Evolutionary conservation across 2,113 vertebrate genomes (phyloP).

Genomic region (Azemiops feae): DNA sequence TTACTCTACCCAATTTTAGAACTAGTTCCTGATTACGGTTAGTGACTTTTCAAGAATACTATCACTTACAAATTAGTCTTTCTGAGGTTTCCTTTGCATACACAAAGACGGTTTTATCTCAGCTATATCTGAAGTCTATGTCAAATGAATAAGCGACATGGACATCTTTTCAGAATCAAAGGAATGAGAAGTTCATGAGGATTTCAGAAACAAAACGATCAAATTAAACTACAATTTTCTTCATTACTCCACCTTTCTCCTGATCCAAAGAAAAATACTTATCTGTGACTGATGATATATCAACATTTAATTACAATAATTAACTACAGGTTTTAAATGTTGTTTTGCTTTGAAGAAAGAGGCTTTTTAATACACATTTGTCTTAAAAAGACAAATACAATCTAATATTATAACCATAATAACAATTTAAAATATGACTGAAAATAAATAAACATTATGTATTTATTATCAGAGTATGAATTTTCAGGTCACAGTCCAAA

Average conservation of each 20-base stretch:
- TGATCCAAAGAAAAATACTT: conserved; percentile 17
- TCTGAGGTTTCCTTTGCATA: conserved; percentile 29
- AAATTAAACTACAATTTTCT: conserved; percentile 44
- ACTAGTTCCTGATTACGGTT: background rate
- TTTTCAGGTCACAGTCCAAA: conserved; percentile 39
- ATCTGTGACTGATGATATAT: conserved; percentile 33
- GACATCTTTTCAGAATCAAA: conserved; percentile 63
- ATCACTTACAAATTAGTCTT: conserved; percentile 25
- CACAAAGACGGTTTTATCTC: conserved; percentile 46
- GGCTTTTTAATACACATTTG: background rate
- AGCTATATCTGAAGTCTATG: conserved; percentile 58
- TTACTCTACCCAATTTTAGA: background rate
- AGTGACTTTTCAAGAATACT: conserved; percentile 29
- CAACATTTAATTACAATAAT: background rate
- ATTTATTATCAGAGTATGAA: conserved; percentile 41
- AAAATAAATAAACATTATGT: conserved; percentile 47
- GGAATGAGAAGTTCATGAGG: conserved; percentile 49
- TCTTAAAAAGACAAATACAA: conserved; percentile 27
- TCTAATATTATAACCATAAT: conserved; percentile 13
- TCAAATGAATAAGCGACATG: conserved; percentile 45
- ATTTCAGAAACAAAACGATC: conserved; percentile 56
- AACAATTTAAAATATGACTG: background rate
- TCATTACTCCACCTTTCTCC: conserved; percentile 29
- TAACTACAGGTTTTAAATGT: conserved; percentile 31
- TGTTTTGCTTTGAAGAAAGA: conserved; percentile 23